phyloP scores from a whole-genome alignment of 2,888 invertebrate species.

The Adineta ricciae region DNA sequence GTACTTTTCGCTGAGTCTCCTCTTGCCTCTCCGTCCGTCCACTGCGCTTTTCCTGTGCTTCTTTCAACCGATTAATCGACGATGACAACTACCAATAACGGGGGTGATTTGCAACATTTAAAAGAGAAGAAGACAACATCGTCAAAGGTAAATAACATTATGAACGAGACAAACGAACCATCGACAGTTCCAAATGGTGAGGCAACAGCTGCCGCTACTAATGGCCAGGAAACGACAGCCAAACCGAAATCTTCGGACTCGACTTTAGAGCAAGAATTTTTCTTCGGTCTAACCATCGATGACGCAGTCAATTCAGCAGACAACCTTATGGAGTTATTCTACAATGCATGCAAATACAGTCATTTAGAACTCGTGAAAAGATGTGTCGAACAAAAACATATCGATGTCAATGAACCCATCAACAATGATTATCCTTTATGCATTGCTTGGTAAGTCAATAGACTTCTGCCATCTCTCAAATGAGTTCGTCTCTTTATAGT shows the following conservation, averaged over 20 bases:
- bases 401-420: not conserved
- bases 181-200: not conserved
- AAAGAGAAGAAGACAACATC: not conserved
- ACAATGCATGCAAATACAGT: conserved; percentile 21
- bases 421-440: conserved; percentile 20
- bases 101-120: not conserved
- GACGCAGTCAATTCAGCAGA: not conserved
- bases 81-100: not conserved
- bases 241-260: not conserved
- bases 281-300: conserved; percentile 10
- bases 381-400: not conserved
- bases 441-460: not conserved
- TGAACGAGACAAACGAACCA: not conserved
- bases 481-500: not conserved
- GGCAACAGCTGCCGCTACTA: not conserved
- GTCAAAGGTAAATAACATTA: not conserved
- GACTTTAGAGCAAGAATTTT: not conserved
- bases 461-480: not conserved
- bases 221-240: not conserved
- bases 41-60: not conserved
- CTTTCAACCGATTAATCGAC: not conserved
- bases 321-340: conserved; percentile 3
- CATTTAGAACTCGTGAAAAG: not conserved
- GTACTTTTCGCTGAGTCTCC: not conserved
- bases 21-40: not conserved